phyloP scores from a whole-genome alignment of 2,113 vertebrate species.

The Nanorana parkeri region DNA sequence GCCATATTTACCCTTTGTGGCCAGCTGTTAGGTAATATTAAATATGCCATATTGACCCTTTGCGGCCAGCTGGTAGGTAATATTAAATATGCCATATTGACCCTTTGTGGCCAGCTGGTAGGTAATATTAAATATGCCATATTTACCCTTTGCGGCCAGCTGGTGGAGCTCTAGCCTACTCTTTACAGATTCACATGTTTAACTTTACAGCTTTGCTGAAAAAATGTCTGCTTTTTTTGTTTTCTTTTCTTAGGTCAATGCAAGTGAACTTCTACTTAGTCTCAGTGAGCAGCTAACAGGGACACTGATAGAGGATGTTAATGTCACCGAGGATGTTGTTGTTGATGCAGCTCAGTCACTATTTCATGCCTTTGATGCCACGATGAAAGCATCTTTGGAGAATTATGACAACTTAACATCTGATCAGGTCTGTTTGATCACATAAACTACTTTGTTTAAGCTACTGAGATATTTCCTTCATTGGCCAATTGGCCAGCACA shows the following conservation, averaged over 20 bases:
- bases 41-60: too few species aligned
- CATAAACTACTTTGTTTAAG: neutral
- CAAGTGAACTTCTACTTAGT: conserved; percentile 32
- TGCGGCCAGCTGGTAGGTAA: too few species aligned
- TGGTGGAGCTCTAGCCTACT: too few species aligned
- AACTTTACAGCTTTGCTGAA: neutral
- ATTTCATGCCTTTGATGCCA: neutral
- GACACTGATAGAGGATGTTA: neutral
- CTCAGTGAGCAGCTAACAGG: conserved; percentile 37
- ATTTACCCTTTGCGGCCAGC: too few species aligned
- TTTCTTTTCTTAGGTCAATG: conserved; percentile 38
- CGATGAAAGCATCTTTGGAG: neutral
- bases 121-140: too few species aligned
- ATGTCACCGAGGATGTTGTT: neutral
- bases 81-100: too few species aligned
- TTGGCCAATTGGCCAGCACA: too few species aligned
- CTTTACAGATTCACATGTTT: too few species aligned
- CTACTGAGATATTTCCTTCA: too few species aligned
- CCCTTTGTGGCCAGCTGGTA: too few species aligned
- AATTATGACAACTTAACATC: neutral
- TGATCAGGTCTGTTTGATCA: neutral
- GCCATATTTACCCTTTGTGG: too few species aligned
- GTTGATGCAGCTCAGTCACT: neutral
- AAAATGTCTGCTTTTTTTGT: neutral
- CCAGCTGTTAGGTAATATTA: too few species aligned